Percentiles rank a stretch among this genome's conserved stretches.
Conservation (phyloP, 92 coral and sea anemone genomes). For the Pocillopora meandrina region DNA sequence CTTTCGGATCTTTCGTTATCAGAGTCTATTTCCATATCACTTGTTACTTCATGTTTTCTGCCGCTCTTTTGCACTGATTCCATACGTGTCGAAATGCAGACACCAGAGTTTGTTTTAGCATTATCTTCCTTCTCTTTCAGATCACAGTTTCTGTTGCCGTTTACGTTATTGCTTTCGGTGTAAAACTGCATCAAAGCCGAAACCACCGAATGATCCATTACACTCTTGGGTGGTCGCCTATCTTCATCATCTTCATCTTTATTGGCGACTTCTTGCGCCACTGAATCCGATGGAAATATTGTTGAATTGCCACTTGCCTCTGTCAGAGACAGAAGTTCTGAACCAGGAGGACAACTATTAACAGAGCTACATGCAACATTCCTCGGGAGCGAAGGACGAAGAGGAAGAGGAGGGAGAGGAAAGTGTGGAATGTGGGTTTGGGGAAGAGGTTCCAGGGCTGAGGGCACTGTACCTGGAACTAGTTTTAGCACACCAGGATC, state of each 20-base stretch:
- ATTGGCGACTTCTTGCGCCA: not conserved
- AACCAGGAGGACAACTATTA: slow-evolving; percentile 21
- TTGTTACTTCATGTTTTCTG: not conserved
- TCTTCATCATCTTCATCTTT: not conserved
- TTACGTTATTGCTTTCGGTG: slow-evolving; percentile 30
- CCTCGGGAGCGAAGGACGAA: not conserved
- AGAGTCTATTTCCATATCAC: slow-evolving; percentile 19
- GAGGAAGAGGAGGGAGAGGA: not conserved
- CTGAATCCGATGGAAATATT: not conserved
- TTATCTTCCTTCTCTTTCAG: not conserved
- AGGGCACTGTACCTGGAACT: too few species aligned
- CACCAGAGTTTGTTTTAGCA: not conserved
- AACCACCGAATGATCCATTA: slow-evolving; percentile 33
- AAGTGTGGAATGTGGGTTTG: not conserved
- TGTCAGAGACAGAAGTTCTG: too few species aligned
- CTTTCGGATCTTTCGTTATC: not conserved
- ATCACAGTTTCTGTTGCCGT: not conserved
- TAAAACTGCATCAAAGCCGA: slow-evolving; percentile 29
- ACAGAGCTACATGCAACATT: not conserved
- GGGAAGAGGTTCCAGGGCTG: not conserved
- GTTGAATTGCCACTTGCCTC: not conserved
- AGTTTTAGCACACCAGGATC: not conserved
- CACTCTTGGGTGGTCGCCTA: slow-evolving; percentile 4
- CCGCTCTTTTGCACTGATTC: not conserved
- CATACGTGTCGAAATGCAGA: not conserved